Evolutionary conservation across 1,140 invertebrate genomes (phyloP), one percentile per base, ranked within the genome.

Genomic region (Trissolcus basalis): DNA sequence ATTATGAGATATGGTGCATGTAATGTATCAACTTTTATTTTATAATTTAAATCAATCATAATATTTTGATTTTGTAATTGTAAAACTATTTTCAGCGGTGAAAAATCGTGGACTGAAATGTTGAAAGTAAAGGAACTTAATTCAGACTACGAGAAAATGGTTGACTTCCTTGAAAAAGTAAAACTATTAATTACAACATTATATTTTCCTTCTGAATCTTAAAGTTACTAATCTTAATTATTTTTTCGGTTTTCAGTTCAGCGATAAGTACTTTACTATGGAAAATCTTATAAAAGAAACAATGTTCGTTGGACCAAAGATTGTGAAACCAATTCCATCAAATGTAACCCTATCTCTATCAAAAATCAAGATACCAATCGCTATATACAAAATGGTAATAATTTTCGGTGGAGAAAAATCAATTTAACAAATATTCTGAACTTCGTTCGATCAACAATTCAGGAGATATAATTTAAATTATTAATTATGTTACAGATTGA

Each of bases 321-420:
- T 36, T 12, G 67, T 61, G 12, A 70, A 61, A 8, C 5, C 58
- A 5, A 14, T 55, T 10, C 51, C 67, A 12, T 70, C 67, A 0
- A 70, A 70, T 8, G 10, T 70, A 32, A 49, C 0, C 16, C 55
- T 70, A 12, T 35, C 55, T 44, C 61, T 49, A 44, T 13, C 50
- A 3, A n/a, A 50, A 1, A 61, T 70, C 9, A 49, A 44, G 55
- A 56, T 70, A 13, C 67, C 67, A 33, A 13, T 70, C 49, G 3
- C 50, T 9, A 15, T 70, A 35, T 70, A 49, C 14, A 70, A 70
- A 70, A 50, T 61, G 44, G 67, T 70, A 49, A 36, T 2, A 7
- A 19, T 48, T 10, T 4, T 48, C 16, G 6, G 14, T 47, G 14
- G 5, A 16, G 10, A 1, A 11, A 15, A 16, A 6, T 47, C 14